A percentile compares a stretch with the other conserved stretches of the same genome.
Conservation (phyloP, 2,113 vertebrate species). For the Menura novaehollandiae region DNA sequence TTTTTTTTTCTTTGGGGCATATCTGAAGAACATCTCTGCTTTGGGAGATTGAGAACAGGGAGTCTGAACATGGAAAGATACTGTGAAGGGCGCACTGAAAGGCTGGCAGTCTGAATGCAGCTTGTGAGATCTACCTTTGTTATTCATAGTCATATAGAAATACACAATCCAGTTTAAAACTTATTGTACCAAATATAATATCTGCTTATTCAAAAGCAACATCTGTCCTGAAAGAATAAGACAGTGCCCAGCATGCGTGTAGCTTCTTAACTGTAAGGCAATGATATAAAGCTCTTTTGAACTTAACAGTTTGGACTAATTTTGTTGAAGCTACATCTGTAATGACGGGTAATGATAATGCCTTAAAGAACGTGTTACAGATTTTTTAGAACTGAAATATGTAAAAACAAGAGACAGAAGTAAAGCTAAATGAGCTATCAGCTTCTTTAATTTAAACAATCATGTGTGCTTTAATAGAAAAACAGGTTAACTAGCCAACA, state of each 20-base stretch:
- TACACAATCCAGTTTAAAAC: background rate
- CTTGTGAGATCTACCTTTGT: background rate
- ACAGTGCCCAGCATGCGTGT: background rate
- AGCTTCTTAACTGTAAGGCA: background rate
- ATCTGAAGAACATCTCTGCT: background rate
- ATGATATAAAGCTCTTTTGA: background rate
- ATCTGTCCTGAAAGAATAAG: background rate
- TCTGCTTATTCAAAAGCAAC: background rate
- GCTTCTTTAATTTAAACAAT: background rate
- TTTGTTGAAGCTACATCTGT: background rate
- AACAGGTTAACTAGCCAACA: background rate
- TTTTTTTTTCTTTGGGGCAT: background rate
- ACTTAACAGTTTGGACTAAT: background rate
- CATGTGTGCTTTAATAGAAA: background rate
- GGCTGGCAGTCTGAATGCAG: background rate
- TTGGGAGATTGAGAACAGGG: background rate
- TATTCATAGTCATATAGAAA: background rate
- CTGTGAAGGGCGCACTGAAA: accelerated
- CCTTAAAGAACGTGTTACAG: background rate
- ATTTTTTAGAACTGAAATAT: background rate
- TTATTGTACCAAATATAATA: background rate
- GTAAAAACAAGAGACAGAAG: background rate
- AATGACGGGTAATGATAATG: background rate
- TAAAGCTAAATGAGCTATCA: background rate
- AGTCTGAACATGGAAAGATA: background rate